A percentile compares a stretch with the other conserved stretches of the same genome.
phyloP scores from a whole-genome alignment of 2,888 invertebrate genomes.

The Heteromurus nitidus region DNA sequence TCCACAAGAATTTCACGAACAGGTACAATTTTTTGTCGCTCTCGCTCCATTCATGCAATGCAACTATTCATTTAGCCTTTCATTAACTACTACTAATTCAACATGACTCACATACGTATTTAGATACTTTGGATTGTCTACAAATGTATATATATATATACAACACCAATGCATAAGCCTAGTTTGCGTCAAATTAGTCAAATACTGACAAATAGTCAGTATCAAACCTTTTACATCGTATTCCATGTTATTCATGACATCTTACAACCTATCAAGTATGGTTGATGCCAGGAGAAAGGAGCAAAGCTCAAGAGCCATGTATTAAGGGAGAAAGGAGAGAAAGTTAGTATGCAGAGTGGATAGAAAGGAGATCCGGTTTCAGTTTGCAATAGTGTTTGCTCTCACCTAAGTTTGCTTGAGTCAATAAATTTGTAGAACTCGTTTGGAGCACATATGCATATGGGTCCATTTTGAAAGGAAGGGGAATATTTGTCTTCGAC shows the following conservation, averaged over 20 bases:
- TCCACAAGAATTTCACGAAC: not conserved
- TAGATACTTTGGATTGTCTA: not conserved
- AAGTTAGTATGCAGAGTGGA: no score
- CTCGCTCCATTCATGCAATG: not conserved
- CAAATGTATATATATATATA: not conserved
- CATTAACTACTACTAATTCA: not conserved
- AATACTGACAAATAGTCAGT: not conserved
- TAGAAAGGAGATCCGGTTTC: no score
- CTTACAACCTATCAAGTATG: not conserved
- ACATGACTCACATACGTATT: not conserved
- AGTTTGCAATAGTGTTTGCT: no score
- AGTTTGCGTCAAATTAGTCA: not conserved
- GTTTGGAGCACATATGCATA: no score
- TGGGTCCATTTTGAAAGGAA: no score
- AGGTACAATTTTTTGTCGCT: not conserved
- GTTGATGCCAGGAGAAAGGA: no score
- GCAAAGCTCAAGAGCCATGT: no score
- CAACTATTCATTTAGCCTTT: no score
- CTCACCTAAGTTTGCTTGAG: no score
- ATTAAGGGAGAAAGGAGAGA: no score
- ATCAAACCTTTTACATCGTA: not conserved
- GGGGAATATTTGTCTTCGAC: no score
- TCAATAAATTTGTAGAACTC: no score
- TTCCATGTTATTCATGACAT: not conserved
- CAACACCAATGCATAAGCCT: not conserved